Evolutionary conservation across 2,888 invertebrate genomes (phyloP).

Genomic region (Rutpela maculata): DNA sequence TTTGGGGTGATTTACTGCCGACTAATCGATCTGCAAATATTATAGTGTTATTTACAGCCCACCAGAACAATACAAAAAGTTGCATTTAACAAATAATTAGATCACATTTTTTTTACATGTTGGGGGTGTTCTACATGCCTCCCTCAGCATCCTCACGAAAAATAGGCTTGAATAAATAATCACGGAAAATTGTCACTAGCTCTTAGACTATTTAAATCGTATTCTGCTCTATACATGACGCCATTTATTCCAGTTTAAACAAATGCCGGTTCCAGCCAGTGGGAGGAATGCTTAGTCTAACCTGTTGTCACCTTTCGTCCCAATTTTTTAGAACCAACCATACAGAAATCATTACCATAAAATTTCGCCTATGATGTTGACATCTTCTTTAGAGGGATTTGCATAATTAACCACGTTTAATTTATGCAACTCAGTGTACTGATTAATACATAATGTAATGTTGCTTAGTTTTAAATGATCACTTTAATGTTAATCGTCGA

Average conservation of each 20-base stretch:
- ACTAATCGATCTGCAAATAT: too few relatives aligned
- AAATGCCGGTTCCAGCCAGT: background rate
- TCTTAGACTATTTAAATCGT: too few relatives aligned
- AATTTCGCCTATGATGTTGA: background rate
- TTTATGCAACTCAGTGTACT: background rate
- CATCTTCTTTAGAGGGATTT: slow-evolving; percentile 3
- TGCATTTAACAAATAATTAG: too few relatives aligned
- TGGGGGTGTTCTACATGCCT: too few relatives aligned
- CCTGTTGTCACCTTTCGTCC: slow-evolving; percentile 4
- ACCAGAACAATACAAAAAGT: too few relatives aligned
- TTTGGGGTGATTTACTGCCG: too few relatives aligned
- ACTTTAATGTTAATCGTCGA: background rate
- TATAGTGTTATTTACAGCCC: too few relatives aligned
- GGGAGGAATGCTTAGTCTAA: background rate
- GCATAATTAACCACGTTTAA: background rate
- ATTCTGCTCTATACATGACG: background rate
- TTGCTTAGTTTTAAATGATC: background rate
- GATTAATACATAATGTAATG: slow-evolving; percentile 4
- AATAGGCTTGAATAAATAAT: too few relatives aligned
- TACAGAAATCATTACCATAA: background rate
- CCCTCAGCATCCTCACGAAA: too few relatives aligned
- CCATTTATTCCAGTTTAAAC: background rate
- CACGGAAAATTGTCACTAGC: too few relatives aligned
- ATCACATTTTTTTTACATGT: too few relatives aligned
- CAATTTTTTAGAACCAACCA: background rate